A percentile compares a stretch with the other conserved stretches of the same genome.
phyloP scores from a whole-genome alignment of 2,888 invertebrate genomes.

The Erebia ligea region DNA sequence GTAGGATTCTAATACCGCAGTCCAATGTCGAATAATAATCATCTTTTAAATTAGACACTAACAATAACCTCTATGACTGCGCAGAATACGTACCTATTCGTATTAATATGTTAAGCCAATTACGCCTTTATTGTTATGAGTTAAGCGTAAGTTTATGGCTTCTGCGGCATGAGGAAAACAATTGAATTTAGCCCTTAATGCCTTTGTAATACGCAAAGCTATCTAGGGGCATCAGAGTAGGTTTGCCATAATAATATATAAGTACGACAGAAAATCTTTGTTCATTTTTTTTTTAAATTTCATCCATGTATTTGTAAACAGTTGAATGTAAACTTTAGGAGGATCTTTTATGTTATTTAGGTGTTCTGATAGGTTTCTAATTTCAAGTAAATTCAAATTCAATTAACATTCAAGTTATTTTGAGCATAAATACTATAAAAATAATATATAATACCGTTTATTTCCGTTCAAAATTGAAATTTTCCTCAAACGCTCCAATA shows the following conservation, averaged over 20 bases:
- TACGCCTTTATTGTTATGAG: slow-evolving; percentile 14
- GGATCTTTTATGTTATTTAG: too few relatives aligned
- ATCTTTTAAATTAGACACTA: slow-evolving; percentile 48
- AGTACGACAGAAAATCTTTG: background rate
- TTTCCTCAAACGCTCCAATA: too few relatives aligned
- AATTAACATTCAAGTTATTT: too few relatives aligned
- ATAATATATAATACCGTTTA: too few relatives aligned
- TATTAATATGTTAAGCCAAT: slow-evolving; percentile 5
- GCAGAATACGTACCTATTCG: slow-evolving; percentile 10
- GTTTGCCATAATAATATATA: background rate
- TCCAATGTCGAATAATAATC: slow-evolving; percentile 48
- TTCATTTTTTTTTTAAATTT: too few relatives aligned
- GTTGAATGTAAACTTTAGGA: too few relatives aligned
- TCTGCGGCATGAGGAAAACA: slow-evolving; percentile 16
- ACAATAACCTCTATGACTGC: slow-evolving; percentile 45
- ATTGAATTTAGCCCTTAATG: slow-evolving; percentile 13
- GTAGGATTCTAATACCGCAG: slow-evolving; percentile 40
- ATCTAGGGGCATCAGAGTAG: background rate
- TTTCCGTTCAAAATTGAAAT: too few relatives aligned
- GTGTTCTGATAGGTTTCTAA: too few relatives aligned
- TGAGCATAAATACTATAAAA: too few relatives aligned
- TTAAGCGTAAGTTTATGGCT: slow-evolving; percentile 6
- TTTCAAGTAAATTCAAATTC: too few relatives aligned
- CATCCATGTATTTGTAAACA: too few relatives aligned
- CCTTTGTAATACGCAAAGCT: slow-evolving; percentile 9